These are phyloP conservation scores for Potamarius usumacintae DNA, from an alignment of 2,113 vertebrate species.

Conservation along the genomic window DNA sequence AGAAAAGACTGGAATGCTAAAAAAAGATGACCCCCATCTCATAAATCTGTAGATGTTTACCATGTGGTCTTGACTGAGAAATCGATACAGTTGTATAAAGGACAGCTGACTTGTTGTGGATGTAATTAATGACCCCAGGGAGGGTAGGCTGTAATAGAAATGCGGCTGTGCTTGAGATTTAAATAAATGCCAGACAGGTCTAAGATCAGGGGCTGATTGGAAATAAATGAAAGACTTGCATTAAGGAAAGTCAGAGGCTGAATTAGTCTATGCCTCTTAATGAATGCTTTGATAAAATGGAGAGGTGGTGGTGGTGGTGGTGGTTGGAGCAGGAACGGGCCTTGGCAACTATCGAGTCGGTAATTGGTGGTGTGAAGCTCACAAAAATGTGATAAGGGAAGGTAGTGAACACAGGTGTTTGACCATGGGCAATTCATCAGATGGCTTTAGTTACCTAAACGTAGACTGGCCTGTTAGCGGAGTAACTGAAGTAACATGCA, in stretches of 20 bases:
- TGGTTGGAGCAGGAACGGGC: neutral
- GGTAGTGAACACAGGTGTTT: slow-evolving; percentile 18
- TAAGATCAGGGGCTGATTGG: slow-evolving; percentile 48
- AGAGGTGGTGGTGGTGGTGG: slow-evolving; percentile 26
- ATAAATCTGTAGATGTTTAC: slow-evolving; percentile 47
- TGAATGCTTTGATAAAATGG: slow-evolving; percentile 42
- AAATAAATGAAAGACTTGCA: slow-evolving; percentile 50
- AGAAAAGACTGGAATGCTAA: slow-evolving; percentile 36
- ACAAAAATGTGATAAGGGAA: slow-evolving; percentile 9
- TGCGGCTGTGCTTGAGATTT: slow-evolving; percentile 28
- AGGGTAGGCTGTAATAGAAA: slow-evolving; percentile 42
- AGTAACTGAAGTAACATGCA: neutral
- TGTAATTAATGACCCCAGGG: slow-evolving; percentile 44
- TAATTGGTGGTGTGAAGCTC: slow-evolving; percentile 43
- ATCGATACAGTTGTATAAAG: slow-evolving; percentile 39
- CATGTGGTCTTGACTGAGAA: slow-evolving; percentile 13
- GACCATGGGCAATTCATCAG: slow-evolving; percentile 7
- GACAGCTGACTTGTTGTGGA: slow-evolving; percentile 26
- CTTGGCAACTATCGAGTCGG: slow-evolving; percentile 9
- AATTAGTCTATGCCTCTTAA: slow-evolving; percentile 46
- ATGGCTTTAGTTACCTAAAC: neutral
- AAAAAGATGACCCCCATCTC: slow-evolving; percentile 42
- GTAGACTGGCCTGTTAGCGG: neutral
- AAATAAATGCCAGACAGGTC: slow-evolving; percentile 45
- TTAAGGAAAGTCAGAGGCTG: slow-evolving; percentile 49